Conservation (phyloP, 2,888 invertebrate genomes). For the Agrilus biguttatus region DNA sequence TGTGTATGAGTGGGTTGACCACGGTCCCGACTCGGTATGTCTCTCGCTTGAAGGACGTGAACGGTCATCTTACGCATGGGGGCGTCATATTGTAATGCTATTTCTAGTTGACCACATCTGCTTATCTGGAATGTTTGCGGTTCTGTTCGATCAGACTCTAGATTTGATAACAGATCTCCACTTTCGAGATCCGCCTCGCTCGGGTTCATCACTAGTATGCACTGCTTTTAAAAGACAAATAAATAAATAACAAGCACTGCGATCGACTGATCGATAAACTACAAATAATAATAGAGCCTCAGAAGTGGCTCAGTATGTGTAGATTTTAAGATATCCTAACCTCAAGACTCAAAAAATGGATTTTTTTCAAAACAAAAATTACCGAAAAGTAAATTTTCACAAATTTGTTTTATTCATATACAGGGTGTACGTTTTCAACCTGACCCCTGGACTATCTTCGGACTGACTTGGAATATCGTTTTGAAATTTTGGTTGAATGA, state of each 20-base stretch:
- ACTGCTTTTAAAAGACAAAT: constrained; percentile 21
- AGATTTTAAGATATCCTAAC: too few species aligned
- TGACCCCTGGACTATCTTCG: too few species aligned
- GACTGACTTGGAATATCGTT: too few species aligned
- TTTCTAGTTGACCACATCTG: constrained; percentile 68
- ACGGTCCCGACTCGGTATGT: constrained; percentile 56
- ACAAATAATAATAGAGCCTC: too few species aligned
- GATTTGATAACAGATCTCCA: constrained; percentile 21
- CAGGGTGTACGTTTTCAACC: too few species aligned
- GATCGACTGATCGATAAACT: not conserved
- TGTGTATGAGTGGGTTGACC: constrained; percentile 55
- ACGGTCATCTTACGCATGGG: constrained; percentile 86
- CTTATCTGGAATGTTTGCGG: constrained; percentile 36
- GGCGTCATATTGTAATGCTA: constrained; percentile 79
- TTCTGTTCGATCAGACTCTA: constrained; percentile 15
- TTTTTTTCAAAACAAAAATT: too few species aligned
- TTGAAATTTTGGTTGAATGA: too few species aligned
- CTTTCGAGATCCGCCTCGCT: constrained; percentile 21
- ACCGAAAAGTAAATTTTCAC: too few species aligned
- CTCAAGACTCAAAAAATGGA: too few species aligned
- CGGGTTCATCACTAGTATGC: constrained; percentile 35
- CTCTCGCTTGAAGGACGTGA: constrained; percentile 76
- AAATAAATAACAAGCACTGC: not conserved
- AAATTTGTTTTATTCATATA: too few species aligned
- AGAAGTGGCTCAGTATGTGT: too few species aligned